Conservation (phyloP, 2,888 invertebrate genomes). For the Tetheella fluctuosa region DNA sequence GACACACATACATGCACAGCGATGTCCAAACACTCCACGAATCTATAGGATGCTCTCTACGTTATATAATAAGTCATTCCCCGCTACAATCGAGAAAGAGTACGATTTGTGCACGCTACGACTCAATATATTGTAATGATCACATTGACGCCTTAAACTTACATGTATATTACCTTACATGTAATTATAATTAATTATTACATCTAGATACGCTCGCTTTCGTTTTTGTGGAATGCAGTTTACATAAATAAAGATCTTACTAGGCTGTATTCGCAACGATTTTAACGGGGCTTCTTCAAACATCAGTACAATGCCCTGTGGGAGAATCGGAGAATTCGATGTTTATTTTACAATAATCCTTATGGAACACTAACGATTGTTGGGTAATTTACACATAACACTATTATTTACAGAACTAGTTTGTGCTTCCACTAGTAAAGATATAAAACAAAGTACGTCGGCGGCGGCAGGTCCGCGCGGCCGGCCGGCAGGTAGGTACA, state of each 20-base stretch:
- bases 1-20: slow-evolving; percentile 75
- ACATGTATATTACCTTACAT: slow-evolving; percentile 61
- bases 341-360: slow-evolving; percentile 72
- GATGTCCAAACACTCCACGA: slow-evolving; percentile 73
- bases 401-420: slow-evolving; percentile 81
- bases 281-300: slow-evolving; percentile 66
- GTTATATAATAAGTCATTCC: slow-evolving; percentile 62
- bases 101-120: slow-evolving; percentile 80
- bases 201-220: slow-evolving; percentile 73
- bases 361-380: slow-evolving; percentile 64
- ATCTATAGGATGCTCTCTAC: slow-evolving; percentile 76
- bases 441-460: slow-evolving; percentile 45
- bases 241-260: slow-evolving; percentile 74
- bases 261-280: slow-evolving; percentile 60
- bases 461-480: slow-evolving; percentile 31
- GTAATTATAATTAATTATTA: slow-evolving; percentile 61
- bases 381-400: slow-evolving; percentile 78
- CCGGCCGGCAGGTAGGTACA: slow-evolving; percentile 28
- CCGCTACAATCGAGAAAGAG: slow-evolving; percentile 66
- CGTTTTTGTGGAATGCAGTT: slow-evolving; percentile 79
- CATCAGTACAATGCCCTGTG: slow-evolving; percentile 78
- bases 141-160: slow-evolving; percentile 80
- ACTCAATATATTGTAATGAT: slow-evolving; percentile 72
- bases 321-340: slow-evolving; percentile 74
- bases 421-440: slow-evolving; percentile 77